Base-by-base conservation (phyloP, 2,888 invertebrate genomes). In the Acleris holmiana region DNA sequence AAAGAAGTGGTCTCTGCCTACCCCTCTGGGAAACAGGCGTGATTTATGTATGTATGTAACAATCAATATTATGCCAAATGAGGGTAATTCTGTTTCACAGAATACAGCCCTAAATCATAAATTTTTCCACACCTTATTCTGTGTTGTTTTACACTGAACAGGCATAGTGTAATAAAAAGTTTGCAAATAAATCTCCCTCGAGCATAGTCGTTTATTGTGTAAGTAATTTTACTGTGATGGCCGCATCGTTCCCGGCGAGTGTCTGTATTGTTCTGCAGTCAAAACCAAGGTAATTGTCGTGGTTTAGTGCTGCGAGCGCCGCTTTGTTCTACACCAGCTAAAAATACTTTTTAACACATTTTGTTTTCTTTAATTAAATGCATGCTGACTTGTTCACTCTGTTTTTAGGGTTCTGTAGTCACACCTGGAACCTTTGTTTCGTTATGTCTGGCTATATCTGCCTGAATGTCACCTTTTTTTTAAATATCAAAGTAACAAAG, bases 251-350 rank as follows among this genome's bases (percentile, higher is more conserved):
- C 47, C 40, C 58, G 58, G 64, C 58, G 65, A 60, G 65, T 55
- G 65, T 60, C 55, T 50, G 65, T 65, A 60, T 65, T 65, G 59
- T 65, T 65, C 65, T 49, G 49, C 60, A 60, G 59, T 65, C 53
- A 64, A 67, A 66, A 61, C 66, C 61, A 61, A 66, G 66, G 66
- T 66, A 66, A 66, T 66, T 66, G 66, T 51, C 56, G 66, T 61
- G 61, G 61, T 59, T 59, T 65, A 65, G 61, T 61, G 66, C 51
- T 40, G 61, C 60, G 55, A 46, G 49, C 79, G 79, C 77, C 79
- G 77, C 76, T 71, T 72, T 74, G 74, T 75, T 76, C 76, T 70
- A 67, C 65, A 73, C 74, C 74, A 75, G 73, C 71, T 74, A 59
- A 69, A 76, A 73, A 69, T 74, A 73, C 71, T 75, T 78, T 76